Conservation (phyloP, 2,888 invertebrate species). For the Melanostoma scalare region DNA sequence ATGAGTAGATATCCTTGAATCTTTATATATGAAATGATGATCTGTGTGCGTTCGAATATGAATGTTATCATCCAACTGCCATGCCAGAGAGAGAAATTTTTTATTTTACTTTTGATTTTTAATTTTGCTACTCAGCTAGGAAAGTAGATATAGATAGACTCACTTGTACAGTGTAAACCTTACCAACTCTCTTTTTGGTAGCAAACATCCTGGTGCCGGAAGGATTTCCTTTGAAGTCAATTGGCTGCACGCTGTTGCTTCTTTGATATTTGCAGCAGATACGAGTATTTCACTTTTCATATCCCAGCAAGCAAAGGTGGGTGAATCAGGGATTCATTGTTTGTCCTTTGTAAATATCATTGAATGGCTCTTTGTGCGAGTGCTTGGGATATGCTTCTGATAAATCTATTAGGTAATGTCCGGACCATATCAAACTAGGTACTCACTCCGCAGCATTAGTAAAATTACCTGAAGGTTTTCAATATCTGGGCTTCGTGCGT, state of each 20-base stretch:
- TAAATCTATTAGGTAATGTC: constrained; percentile 61
- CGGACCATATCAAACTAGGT: constrained; percentile 28
- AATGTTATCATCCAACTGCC: constrained; percentile 51
- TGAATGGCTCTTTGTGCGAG: constrained; percentile 42
- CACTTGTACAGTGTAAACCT: neutral
- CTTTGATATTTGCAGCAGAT: constrained; percentile 55
- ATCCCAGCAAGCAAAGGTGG: neutral
- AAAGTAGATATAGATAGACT: constrained; percentile 2
- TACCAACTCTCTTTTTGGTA: constrained; percentile 20
- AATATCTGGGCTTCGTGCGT: neutral
- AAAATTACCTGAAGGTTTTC: constrained; percentile 1
- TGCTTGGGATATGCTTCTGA: constrained; percentile 49
- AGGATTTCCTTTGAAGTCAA: constrained; percentile 69
- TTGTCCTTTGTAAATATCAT: constrained; percentile 67
- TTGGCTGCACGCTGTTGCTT: constrained; percentile 68
- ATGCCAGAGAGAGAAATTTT: constrained; percentile 3
- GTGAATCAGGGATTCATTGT: constrained; percentile 44
- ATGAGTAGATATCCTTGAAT: constrained; percentile 1
- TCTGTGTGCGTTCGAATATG: constrained; percentile 48
- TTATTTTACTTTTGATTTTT: constrained; percentile 28
- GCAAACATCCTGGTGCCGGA: constrained; percentile 51
- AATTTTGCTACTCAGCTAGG: constrained; percentile 19
- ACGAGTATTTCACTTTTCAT: constrained; percentile 35
- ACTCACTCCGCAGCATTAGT: constrained; percentile 11
- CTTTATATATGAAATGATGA: constrained; percentile 16